phyloP scores from a whole-genome alignment of 2,113 vertebrate species.

The Barnardius zonarius region DNA sequence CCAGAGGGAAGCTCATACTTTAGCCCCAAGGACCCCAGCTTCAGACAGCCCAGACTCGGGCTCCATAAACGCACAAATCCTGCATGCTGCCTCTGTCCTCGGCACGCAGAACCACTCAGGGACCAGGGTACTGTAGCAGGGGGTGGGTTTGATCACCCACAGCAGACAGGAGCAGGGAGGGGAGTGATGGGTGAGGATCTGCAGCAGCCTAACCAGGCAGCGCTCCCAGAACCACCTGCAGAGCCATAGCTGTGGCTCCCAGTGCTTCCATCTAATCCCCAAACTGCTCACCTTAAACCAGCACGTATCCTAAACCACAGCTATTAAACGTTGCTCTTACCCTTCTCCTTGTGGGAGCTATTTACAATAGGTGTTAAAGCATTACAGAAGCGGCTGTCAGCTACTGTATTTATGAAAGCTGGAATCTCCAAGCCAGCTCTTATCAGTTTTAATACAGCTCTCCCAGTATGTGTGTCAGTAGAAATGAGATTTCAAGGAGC shows the following conservation, averaged over 20 bases:
- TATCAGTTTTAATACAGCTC: background rate
- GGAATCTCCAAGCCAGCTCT: background rate
- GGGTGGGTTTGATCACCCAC: background rate
- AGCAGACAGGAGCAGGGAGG: background rate
- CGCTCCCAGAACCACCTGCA: background rate
- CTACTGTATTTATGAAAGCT: background rate
- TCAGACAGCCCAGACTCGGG: background rate
- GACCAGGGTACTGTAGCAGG: background rate
- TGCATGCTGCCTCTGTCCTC: background rate
- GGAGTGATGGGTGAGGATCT: rapidly evolving
- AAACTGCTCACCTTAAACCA: background rate
- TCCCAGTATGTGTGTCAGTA: background rate
- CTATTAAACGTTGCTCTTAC: background rate
- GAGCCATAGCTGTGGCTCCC: background rate
- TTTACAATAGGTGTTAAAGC: background rate
- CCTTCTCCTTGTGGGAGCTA: background rate
- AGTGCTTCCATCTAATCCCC: background rate
- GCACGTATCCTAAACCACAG: background rate
- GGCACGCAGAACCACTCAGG: rapidly evolving
- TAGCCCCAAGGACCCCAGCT: background rate
- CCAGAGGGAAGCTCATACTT: background rate
- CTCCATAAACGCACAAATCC: background rate
- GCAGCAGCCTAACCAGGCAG: background rate
- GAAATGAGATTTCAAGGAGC: background rate
- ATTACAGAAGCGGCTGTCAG: background rate